phyloP scores from a whole-genome alignment of 2,888 invertebrate genomes.

The Drosophila borealis region DNA sequence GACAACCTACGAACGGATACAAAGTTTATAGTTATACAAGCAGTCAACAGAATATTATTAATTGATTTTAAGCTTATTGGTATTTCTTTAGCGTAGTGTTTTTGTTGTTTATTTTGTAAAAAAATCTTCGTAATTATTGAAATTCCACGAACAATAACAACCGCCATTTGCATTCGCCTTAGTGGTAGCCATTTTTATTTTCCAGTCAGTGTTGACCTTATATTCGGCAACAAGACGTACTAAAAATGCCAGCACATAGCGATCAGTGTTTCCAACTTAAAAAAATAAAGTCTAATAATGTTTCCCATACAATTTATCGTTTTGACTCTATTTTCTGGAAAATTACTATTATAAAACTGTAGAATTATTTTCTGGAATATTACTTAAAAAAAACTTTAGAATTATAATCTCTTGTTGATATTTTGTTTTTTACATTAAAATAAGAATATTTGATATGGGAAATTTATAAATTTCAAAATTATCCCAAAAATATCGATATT shows the following conservation, averaged over 20 bases:
- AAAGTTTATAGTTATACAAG: conserved; percentile 52
- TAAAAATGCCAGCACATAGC: conserved; percentile 41
- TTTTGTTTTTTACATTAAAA: too few species aligned
- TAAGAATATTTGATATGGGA: too few species aligned
- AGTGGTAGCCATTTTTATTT: conserved; percentile 81
- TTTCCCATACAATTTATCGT: neutral
- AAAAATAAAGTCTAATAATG: neutral
- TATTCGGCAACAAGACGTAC: conserved; percentile 27
- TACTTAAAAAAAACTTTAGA: too few species aligned
- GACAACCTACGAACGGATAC: conserved; percentile 38
- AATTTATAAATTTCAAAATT: too few species aligned
- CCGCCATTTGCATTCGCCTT: conserved; percentile 96
- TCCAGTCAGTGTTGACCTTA: conserved; percentile 72
- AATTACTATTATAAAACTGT: neutral
- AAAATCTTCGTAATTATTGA: conserved; percentile 81
- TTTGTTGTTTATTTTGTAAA: conserved; percentile 81
- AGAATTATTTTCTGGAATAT: too few species aligned
- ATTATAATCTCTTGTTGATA: too few species aligned
- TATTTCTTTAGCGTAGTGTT: conserved; percentile 69
- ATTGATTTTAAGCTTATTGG: conserved; percentile 69
- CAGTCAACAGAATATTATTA: conserved; percentile 54
- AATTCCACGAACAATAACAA: conserved; percentile 97
- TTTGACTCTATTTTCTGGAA: neutral
- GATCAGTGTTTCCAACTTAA: conserved; percentile 19
- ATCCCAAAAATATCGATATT: too few species aligned